A percentile compares a stretch with the other conserved stretches of the same genome.
These are phyloP conservation scores for Polypedilum pembai DNA, from an alignment of 1,140 invertebrate species.

Conservation along the genomic window DNA sequence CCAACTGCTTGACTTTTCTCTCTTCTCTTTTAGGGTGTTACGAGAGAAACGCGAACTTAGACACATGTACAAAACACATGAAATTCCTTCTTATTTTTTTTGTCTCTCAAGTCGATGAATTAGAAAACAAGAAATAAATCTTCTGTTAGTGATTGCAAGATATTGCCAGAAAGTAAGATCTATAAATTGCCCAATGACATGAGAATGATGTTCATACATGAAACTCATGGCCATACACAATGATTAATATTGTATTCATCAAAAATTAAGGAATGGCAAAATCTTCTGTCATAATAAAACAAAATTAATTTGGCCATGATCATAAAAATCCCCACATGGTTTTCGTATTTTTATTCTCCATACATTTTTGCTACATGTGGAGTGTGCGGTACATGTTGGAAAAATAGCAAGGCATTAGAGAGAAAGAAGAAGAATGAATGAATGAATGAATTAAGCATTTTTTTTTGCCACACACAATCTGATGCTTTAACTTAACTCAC, in stretches of 20 bases:
- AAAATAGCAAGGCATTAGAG: not conserved
- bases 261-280: not conserved
- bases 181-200: constrained; percentile 12
- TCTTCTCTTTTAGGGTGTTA: not conserved
- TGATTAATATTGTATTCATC: not conserved
- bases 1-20: not conserved
- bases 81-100: not conserved
- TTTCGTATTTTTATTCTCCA: not conserved
- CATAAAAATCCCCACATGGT: not conserved
- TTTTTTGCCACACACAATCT: not conserved
- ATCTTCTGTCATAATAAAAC: not conserved
- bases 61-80: not conserved
- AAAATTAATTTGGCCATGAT: too few relatives aligned
- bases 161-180: not conserved
- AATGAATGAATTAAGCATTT: constrained; percentile 19
- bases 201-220: not conserved
- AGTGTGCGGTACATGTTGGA: not conserved
- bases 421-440: not conserved
- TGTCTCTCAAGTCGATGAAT: constrained; percentile 26
- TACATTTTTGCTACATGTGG: not conserved
- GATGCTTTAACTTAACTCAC: constrained; percentile 11
- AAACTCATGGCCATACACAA: too few relatives aligned
- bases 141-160: constrained; percentile 17
- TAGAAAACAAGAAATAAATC: constrained; percentile 25
- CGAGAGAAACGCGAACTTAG: too few relatives aligned